phyloP scores from a whole-genome alignment of 2,113 vertebrate species.

The Hyperopisus bebe region DNA sequence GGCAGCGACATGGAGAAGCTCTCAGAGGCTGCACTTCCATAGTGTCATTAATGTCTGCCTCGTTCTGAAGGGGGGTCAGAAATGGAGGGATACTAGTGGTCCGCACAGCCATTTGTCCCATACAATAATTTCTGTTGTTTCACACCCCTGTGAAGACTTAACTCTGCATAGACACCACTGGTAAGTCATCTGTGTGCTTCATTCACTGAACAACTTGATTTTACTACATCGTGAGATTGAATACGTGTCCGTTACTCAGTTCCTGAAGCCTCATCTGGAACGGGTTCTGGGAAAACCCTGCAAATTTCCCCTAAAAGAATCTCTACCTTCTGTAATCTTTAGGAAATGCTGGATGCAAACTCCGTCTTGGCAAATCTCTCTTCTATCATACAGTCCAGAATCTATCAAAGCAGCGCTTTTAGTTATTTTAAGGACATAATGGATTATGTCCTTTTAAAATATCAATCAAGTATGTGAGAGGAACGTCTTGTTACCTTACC shows the following conservation, averaged over 20 bases:
- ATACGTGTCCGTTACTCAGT: neutral
- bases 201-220: neutral
- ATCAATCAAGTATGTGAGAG: neutral
- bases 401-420: neutral
- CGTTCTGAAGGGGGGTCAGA: constrained; percentile 16
- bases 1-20: constrained; percentile 49
- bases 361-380: constrained; percentile 25
- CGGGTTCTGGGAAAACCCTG: neutral
- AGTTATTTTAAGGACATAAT: neutral
- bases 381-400: constrained; percentile 27
- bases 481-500: neutral
- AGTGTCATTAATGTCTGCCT: constrained; percentile 49
- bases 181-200: neutral
- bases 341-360: constrained; percentile 29
- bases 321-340: neutral
- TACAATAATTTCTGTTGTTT: neutral
- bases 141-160: neutral
- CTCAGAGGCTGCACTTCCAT: constrained; percentile 47
- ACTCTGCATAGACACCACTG: neutral
- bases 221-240: no score
- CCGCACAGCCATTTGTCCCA: neutral
- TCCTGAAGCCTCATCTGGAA: neutral
- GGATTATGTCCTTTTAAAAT: neutral
- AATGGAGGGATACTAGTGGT: neutral
- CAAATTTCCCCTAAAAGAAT: neutral